Base-by-base conservation (phyloP, 2,888 invertebrate genomes). In the Philopedon plagiatum region DNA sequence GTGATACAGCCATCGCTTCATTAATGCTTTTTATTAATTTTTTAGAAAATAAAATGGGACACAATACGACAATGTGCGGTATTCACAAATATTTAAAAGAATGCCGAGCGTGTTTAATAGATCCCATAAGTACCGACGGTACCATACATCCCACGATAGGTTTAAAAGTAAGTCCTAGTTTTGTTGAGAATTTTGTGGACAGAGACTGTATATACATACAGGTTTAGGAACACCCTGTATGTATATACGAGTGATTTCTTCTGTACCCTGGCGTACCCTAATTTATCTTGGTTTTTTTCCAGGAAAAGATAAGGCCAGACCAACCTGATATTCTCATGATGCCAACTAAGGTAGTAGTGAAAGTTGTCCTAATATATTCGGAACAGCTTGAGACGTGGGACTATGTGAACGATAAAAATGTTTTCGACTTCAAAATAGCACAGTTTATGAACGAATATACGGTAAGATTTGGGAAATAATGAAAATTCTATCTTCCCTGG, bases 281-380 rank as follows among this genome's bases (percentile, higher is more conserved):
- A 15, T 19, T 7, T n/a, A n/a, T 11, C 54, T 44, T 32, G 15
- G 19, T 44, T 54, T 19, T 4, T 61, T 71, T 51, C 18, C 46
- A 75, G 73, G 75, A 70, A 56, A 75, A 73, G 65, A 60, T 71
- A 19, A 39, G 23, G 23, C 49, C 73, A 1, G 64, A 65, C 44
- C 63, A 66, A 26, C 70, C 66, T n/a, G 67, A 73, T 15, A 71
- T 66, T n/a, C 18, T 75, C 9, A 73, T 73, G 57, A 39, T 75
- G 60, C 92, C 92, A 0, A 80, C 86, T 54, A 85, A 83, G 74
- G 78, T 91, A 5, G 85, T 83, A 58, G 76, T 92, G 9, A 83
- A 88, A 72, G 88, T 88, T 1, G 88, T 90, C 77, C 80, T 92
- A n/a, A 86, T 91, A n/a, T 84, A 87, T 76, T 90, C 91, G 4